Percentiles rank a stretch among this genome's conserved stretches.
phyloP scores from a whole-genome alignment of 2,113 vertebrate genomes.

The Podarcis muralis region DNA sequence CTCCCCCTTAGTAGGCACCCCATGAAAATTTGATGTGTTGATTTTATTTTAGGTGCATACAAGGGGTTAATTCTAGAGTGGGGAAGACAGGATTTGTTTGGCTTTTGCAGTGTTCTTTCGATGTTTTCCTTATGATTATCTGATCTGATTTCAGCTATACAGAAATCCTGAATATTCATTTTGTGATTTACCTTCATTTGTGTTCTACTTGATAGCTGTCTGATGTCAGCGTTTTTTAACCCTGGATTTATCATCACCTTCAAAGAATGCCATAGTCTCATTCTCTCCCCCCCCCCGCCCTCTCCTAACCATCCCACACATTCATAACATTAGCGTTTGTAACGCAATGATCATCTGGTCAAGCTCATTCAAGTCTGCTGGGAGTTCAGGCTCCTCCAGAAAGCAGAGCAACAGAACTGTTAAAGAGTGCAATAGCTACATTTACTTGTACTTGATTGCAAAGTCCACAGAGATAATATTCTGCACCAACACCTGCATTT shows the following conservation, averaged over 20 bases:
- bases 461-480: slow-evolving; percentile 52
- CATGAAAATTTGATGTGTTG: slow-evolving; percentile 33
- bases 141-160: background rate
- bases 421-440: slow-evolving; percentile 45
- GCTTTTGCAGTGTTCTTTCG: background rate
- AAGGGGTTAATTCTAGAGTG: slow-evolving; percentile 31
- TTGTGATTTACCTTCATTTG: slow-evolving; percentile 44
- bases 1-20: slow-evolving; percentile 28
- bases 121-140: slow-evolving; percentile 30
- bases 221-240: slow-evolving; percentile 45
- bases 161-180: slow-evolving; percentile 62
- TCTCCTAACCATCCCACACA: slow-evolving; percentile 37
- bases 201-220: slow-evolving; percentile 10
- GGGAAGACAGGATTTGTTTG: background rate
- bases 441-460: slow-evolving; percentile 64
- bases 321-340: slow-evolving; percentile 27
- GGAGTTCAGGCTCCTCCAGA: slow-evolving; percentile 30
- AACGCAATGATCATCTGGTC: slow-evolving; percentile 42
- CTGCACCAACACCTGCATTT: slow-evolving; percentile 62
- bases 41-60: slow-evolving; percentile 26
- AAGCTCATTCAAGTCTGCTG: slow-evolving; percentile 50
- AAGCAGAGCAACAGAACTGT: slow-evolving; percentile 38
- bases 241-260: slow-evolving; percentile 44
- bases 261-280: slow-evolving; percentile 58
- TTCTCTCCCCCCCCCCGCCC: background rate